These are phyloP conservation scores for Hirtodrosophila histrioides DNA, from an alignment of 2,888 invertebrate species.

Conservation along the genomic window DNA sequence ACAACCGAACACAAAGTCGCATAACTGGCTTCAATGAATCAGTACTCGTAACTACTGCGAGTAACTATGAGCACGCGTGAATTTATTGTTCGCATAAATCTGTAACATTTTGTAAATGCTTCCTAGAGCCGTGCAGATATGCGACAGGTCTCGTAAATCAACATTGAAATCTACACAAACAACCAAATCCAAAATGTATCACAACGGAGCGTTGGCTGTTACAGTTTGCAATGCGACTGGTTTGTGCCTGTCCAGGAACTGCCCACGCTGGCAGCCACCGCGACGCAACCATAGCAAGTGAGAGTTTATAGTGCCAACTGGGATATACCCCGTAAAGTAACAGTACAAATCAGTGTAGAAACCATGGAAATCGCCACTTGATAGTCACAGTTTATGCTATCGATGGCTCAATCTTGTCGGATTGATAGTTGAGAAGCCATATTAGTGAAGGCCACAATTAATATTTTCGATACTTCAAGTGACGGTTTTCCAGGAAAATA, in stretches of 20 bases:
- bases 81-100: constrained; percentile 36
- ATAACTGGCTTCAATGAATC: neutral
- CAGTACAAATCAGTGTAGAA: too few relatives aligned
- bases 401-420: too few relatives aligned
- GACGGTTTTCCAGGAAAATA: too few relatives aligned
- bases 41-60: constrained; percentile 9
- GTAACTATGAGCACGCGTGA: constrained; percentile 23
- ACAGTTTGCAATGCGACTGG: constrained; percentile 38
- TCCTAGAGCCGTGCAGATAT: constrained; percentile 36
- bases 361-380: too few relatives aligned
- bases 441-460: too few relatives aligned
- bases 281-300: constrained; percentile 1
- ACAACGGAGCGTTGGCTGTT: constrained; percentile 26
- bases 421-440: too few relatives aligned
- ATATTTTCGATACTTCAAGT: too few relatives aligned
- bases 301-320: neutral
- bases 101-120: constrained; percentile 33
- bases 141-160: constrained; percentile 34
- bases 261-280: constrained; percentile 22
- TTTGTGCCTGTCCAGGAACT: constrained; percentile 33
- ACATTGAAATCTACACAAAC: constrained; percentile 13
- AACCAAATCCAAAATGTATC: constrained; percentile 29
- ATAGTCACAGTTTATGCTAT: too few relatives aligned
- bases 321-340: neutral
- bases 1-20: neutral